Percentiles rank a stretch among this genome's conserved stretches.
phyloP scores from a whole-genome alignment of 2,797 vertebrate species.

The Passerculus sandwichensis region DNA sequence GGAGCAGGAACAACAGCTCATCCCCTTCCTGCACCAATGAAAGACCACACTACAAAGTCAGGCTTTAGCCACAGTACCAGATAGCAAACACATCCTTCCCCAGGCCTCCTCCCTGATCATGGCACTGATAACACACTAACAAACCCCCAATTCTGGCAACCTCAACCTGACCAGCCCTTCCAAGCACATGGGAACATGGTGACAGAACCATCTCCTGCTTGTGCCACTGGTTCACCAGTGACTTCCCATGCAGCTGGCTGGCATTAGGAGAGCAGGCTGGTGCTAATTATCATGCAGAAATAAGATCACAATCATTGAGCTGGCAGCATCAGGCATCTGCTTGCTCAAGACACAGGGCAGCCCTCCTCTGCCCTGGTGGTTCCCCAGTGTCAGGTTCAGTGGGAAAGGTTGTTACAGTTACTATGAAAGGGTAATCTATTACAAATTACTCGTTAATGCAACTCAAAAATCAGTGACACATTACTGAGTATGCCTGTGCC shows the following conservation, averaged over 20 bases:
- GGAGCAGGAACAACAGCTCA: neutral
- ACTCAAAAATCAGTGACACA: conserved; percentile 36
- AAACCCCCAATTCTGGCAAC: neutral
- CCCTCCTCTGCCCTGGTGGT: neutral
- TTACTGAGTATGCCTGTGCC: neutral
- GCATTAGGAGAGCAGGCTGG: neutral
- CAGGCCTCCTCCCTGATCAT: neutral
- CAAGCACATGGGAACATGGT: rapidly evolving
- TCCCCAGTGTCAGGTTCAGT: neutral
- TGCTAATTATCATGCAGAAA: neutral
- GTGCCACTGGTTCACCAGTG: neutral
- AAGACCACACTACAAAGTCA: neutral
- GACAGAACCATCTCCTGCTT: neutral
- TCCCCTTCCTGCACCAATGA: neutral
- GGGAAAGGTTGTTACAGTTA: conserved; percentile 1
- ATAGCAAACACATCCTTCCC: neutral
- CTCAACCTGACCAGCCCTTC: neutral
- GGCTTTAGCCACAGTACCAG: neutral
- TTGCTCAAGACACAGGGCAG: neutral
- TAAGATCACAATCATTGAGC: neutral
- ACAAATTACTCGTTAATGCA: conserved; percentile 40
- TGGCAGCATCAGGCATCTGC: neutral
- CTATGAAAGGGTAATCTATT: conserved; percentile 34
- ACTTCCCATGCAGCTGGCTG: neutral
- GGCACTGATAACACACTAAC: neutral